Evolutionary conservation across 30 jellyfish, hydroid and myxozoan genomes (phyloP).

Genomic region (Pelagia noctiluca): DNA sequence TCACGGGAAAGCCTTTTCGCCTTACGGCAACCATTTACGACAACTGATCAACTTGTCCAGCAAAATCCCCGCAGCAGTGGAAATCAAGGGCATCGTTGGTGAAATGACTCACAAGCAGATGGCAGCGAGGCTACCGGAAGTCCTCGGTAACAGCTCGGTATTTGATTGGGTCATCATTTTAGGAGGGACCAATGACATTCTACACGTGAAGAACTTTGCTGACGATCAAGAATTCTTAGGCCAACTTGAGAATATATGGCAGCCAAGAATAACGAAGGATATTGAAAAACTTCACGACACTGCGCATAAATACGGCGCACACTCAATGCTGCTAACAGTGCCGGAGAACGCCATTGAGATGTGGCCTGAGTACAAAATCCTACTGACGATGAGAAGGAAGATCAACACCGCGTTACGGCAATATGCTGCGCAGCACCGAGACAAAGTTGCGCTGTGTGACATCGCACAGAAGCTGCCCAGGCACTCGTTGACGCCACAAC

Average conservation of each 20-base stretch:
- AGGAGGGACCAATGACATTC: constrained; percentile 98
- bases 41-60: constrained; percentile 47
- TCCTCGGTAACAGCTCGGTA: constrained; percentile 86
- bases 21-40: constrained; percentile 82
- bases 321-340: constrained; percentile 88
- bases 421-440: constrained; percentile 79
- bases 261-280: constrained; percentile 95
- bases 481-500: constrained; percentile 83
- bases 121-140: constrained; percentile 90
- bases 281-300: constrained; percentile 88
- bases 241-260: constrained; percentile 96
- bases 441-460: constrained; percentile 89
- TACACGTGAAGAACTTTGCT: constrained; percentile 97
- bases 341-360: constrained; percentile 97
- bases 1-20: constrained; percentile 92
- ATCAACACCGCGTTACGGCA: constrained; percentile 84
- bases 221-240: constrained; percentile 95
- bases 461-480: constrained; percentile 87
- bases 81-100: constrained; percentile 96
- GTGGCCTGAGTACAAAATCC: constrained; percentile 95
- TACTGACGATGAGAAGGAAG: constrained; percentile 85
- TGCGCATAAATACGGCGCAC: constrained; percentile 92
- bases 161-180: constrained; percentile 93
- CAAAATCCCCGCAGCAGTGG: constrained; percentile 62
- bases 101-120: constrained; percentile 99